A percentile compares a stretch with the other conserved stretches of the same genome.
Conservation (phyloP, 2,113 vertebrate species). For the Trichomycterus rosablanca region DNA sequence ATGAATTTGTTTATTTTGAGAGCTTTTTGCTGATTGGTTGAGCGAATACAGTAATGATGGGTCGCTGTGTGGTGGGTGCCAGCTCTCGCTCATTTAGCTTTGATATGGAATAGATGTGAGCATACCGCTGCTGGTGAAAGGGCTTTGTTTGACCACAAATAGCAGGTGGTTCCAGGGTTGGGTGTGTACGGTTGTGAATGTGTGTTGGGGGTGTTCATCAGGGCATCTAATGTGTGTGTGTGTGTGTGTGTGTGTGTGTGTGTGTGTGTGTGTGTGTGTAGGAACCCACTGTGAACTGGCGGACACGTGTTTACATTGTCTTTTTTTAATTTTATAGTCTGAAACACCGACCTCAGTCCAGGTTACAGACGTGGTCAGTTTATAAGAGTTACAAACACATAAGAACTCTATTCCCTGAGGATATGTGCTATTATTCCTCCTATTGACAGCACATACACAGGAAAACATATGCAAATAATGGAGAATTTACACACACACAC, state of each 20-base stretch:
- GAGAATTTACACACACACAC: neutral
- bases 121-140: neutral
- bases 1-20: too few species aligned
- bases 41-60: neutral
- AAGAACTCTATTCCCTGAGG: too few species aligned
- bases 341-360: too few species aligned
- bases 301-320: too few species aligned
- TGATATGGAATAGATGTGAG: neutral
- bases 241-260: neutral
- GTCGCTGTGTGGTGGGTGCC: neutral
- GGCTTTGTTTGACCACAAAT: conserved; percentile 27
- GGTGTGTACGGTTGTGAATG: neutral
- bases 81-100: neutral
- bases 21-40: too few species aligned
- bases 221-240: neutral
- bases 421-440: neutral
- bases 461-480: conserved; percentile 24
- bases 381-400: too few species aligned
- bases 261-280: neutral
- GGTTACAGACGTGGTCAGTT: too few species aligned
- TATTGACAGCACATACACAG: neutral
- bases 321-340: too few species aligned
- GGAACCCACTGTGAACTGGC: too few species aligned
- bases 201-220: neutral
- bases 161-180: conserved; percentile 17